A percentile compares a stretch with the other conserved stretches of the same genome.
phyloP scores from a whole-genome alignment of 2,888 invertebrate species.

The Resseliella maxima region DNA sequence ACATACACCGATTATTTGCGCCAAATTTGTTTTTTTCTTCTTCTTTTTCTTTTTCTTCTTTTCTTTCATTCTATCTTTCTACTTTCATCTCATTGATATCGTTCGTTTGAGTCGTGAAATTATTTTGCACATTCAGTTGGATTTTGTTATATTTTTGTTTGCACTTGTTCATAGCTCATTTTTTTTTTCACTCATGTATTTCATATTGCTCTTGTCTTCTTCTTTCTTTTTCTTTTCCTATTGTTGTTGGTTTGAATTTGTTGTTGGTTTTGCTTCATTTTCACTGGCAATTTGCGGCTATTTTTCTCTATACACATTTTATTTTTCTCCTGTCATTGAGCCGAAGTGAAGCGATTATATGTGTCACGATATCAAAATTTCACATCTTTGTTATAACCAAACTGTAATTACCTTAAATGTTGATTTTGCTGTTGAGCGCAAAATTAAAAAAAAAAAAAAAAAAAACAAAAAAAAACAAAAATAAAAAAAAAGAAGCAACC shows the following conservation, averaged over 20 bases:
- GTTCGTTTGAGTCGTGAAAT: no score
- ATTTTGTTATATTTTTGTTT: background rate
- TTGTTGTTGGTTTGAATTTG: background rate
- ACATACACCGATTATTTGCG: constrained; percentile 1
- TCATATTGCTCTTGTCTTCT: no score
- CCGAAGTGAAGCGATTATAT: background rate
- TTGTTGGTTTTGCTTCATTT: background rate
- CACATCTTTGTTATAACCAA: background rate
- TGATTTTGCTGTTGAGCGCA: no score
- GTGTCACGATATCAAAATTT: background rate
- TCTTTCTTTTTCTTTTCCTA: background rate
- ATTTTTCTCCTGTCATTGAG: background rate
- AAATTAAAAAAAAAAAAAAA: background rate
- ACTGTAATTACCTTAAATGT: background rate
- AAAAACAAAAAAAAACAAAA: background rate
- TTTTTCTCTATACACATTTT: background rate
- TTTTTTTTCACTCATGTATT: no score
- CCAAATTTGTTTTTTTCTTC: background rate
- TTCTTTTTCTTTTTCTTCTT: background rate
- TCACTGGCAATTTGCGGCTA: background rate
- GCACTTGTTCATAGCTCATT: no score
- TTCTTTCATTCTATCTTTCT: no score
- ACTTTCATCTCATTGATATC: background rate
- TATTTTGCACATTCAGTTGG: background rate
- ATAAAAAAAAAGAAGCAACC: background rate